Conservation (phyloP, 2,888 invertebrate genomes). For the Caradrina clavipalpis region DNA sequence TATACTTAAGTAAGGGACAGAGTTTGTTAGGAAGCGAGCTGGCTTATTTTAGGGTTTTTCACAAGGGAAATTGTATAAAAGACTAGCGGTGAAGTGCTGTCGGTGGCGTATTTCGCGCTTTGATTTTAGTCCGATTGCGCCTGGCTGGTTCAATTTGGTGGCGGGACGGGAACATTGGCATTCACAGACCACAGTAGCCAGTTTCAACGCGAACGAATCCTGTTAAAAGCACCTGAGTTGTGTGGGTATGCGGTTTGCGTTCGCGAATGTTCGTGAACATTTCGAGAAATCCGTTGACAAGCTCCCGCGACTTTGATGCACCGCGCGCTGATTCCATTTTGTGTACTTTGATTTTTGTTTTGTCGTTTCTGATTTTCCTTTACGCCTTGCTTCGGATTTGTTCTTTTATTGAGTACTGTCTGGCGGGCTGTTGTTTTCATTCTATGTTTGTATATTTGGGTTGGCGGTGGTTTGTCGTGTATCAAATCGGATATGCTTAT, state of each 20-base stretch:
- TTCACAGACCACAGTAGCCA: constrained; percentile 29
- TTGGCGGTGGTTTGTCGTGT: background rate
- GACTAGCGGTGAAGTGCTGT: constrained; percentile 27
- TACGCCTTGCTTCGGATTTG: constrained; percentile 11
- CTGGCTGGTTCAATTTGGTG: constrained; percentile 54
- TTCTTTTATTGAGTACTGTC: constrained; percentile 29
- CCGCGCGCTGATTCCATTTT: constrained; percentile 45
- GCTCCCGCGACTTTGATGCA: constrained; percentile 35
- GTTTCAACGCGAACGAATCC: constrained; percentile 51
- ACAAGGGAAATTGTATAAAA: constrained; percentile 31
- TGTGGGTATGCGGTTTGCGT: constrained; percentile 47
- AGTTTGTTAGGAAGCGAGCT: constrained; percentile 37
- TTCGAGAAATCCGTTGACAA: constrained; percentile 45
- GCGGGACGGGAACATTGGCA: constrained; percentile 29
- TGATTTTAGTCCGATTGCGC: constrained; percentile 38
- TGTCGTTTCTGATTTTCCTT: constrained; percentile 31
- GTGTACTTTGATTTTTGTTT: constrained; percentile 37
- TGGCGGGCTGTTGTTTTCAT: constrained; percentile 19
- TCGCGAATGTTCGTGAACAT: constrained; percentile 56
- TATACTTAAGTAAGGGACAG: constrained; percentile 40
- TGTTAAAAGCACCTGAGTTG: constrained; percentile 43
- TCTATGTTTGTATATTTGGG: constrained; percentile 10
- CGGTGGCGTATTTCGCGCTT: constrained; percentile 36
- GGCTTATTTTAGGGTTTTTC: constrained; percentile 39
- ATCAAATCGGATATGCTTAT: background rate